phyloP scores from a whole-genome alignment of 1,140 invertebrate species.

The Tyrophagus putrescentiae region DNA sequence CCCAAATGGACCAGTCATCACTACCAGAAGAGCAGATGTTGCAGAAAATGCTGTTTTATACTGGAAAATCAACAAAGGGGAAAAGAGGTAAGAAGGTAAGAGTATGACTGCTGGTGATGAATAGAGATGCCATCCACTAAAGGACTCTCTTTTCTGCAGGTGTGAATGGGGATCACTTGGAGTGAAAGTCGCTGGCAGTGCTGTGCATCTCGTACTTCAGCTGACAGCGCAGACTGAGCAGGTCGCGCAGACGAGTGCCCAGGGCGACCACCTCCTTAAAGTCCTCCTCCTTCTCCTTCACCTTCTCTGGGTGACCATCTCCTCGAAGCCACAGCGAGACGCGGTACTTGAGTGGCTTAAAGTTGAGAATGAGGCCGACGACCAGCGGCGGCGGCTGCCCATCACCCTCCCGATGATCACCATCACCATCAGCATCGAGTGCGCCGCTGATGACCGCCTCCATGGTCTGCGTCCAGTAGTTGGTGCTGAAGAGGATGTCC shows the following conservation, averaged over 20 bases:
- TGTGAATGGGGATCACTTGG: too few species aligned
- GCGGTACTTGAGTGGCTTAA: conserved; percentile 5
- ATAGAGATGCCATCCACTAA: too few species aligned
- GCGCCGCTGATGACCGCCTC: background rate
- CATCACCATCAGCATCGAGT: background rate
- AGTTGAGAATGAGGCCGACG: conserved; percentile 1
- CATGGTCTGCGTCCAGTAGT: conserved; percentile 2
- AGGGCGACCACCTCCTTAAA: background rate
- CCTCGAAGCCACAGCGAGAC: conserved; percentile 5
- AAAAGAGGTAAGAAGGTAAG: too few species aligned
- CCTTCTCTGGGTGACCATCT: background rate
- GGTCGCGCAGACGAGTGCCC: background rate
- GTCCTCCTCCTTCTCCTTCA: background rate
- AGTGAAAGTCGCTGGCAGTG: too few species aligned
- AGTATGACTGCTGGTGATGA: too few species aligned
- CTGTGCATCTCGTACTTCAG: conserved; percentile 1
- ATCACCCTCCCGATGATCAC: too few species aligned
- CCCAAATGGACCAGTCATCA: too few species aligned
- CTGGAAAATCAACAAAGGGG: too few species aligned
- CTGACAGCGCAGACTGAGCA: conserved; percentile 1
- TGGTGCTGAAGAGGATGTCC: background rate
- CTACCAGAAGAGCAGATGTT: too few species aligned
- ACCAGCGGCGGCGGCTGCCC: too few species aligned
- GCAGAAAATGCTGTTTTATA: too few species aligned
- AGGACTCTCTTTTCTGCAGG: too few species aligned